These are phyloP conservation scores for Balanococcus diminutus DNA, from an alignment of 2,888 invertebrate species.

Conservation along the genomic window DNA sequence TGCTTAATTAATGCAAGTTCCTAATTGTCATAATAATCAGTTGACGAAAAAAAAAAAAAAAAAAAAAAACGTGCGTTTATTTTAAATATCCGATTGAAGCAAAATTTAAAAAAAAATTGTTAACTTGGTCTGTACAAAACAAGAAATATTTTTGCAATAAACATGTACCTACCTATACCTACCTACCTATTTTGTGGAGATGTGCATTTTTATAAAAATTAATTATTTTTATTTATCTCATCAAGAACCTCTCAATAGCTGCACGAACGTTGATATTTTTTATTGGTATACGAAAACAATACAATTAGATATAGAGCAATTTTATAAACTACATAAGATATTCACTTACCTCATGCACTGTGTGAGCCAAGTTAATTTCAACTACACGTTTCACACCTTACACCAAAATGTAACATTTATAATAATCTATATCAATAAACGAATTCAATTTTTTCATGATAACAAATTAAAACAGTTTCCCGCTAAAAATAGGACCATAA, in stretches of 20 bases:
- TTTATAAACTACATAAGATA: too few species aligned
- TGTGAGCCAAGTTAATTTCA: neutral
- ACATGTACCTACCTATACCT: too few species aligned
- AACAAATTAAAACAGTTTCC: conserved; percentile 34
- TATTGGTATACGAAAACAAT: too few species aligned
- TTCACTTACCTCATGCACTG: neutral
- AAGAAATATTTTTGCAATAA: too few species aligned
- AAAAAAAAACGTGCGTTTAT: neutral
- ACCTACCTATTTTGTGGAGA: too few species aligned
- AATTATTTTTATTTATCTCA: too few species aligned
- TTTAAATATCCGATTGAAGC: neutral
- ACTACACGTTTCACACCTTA: neutral
- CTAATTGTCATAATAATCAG: neutral
- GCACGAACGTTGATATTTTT: too few species aligned
- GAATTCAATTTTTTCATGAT: neutral
- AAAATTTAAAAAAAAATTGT: too few species aligned
- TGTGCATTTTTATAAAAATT: too few species aligned
- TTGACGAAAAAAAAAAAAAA: neutral
- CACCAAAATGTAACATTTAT: neutral
- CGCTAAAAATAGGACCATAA: conserved; percentile 38
- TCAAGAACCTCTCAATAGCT: too few species aligned
- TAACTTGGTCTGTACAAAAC: too few species aligned
- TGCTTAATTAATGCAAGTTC: neutral
- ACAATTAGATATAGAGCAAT: too few species aligned
- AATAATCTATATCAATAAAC: neutral